Conservation (phyloP, 2,113 vertebrate genomes). For the Bubalus kerabau region DNA sequence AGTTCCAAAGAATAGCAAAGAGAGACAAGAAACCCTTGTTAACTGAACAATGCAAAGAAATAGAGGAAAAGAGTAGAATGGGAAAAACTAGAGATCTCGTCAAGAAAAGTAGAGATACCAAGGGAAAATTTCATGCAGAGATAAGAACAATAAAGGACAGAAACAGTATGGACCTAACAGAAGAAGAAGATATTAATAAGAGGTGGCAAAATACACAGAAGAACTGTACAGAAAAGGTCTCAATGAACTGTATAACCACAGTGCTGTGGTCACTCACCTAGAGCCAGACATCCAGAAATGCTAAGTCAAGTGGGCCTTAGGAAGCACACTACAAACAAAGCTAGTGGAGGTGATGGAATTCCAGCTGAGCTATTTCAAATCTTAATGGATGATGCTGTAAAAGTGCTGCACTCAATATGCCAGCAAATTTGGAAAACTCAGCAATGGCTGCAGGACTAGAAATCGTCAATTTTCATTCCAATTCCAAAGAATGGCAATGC, state of each 20-base stretch:
- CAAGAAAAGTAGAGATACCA: background rate
- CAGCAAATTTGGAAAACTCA: background rate
- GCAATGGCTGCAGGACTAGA: rapidly evolving
- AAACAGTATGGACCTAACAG: background rate
- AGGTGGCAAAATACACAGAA: background rate
- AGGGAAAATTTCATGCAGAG: background rate
- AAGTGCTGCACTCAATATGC: background rate
- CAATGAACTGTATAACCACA: background rate
- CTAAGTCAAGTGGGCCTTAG: background rate
- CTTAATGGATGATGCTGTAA: background rate
- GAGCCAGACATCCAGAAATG: background rate
- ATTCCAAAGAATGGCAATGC: background rate
- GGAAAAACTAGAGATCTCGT: background rate
- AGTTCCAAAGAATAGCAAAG: background rate
- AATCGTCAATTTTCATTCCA: background rate
- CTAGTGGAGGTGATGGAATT: background rate
- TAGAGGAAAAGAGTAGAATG: background rate
- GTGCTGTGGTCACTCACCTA: background rate
- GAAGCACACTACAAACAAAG: background rate
- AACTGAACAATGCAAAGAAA: background rate
- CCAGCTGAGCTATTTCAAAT: background rate
- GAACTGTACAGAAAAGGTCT: background rate
- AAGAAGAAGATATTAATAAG: background rate
- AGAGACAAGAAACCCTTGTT: background rate
- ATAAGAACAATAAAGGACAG: background rate